Conservation (phyloP, 2,888 invertebrate genomes). For the Tetragonisca angustula region DNA sequence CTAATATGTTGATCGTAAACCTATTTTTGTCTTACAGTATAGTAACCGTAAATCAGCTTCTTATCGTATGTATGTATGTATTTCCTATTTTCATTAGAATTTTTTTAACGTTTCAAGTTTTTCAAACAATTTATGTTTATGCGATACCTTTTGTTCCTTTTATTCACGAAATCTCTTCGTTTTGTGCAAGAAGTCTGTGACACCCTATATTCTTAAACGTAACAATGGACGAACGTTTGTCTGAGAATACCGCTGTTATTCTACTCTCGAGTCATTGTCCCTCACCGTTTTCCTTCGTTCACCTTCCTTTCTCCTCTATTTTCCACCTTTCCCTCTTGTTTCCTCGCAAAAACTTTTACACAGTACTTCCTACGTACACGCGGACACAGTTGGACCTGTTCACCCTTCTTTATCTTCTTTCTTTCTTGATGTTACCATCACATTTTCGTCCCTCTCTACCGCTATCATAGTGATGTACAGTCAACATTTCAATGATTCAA, state of each 20-base stretch:
- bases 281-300: background rate
- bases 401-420: background rate
- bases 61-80: too few relatives aligned
- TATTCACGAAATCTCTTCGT: background rate
- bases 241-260: slow-evolving; percentile 30
- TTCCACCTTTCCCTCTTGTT: background rate
- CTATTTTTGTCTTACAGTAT: too few relatives aligned
- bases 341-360: slow-evolving; percentile 53
- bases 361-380: slow-evolving; percentile 54
- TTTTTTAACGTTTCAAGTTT: background rate
- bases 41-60: too few relatives aligned
- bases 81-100: background rate
- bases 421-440: background rate
- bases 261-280: slow-evolving; percentile 24
- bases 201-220: slow-evolving; percentile 6
- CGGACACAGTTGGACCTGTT: slow-evolving; percentile 49
- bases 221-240: slow-evolving; percentile 24
- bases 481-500: background rate
- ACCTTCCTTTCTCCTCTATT: background rate
- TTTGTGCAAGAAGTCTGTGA: background rate
- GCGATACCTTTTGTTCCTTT: background rate
- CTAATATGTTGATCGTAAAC: too few relatives aligned
- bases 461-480: background rate
- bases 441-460: background rate
- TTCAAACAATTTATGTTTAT: background rate